Percentiles rank a stretch among this genome's conserved stretches.
Conservation (phyloP, 2,113 vertebrate species). For the Cyanistes caeruleus region DNA sequence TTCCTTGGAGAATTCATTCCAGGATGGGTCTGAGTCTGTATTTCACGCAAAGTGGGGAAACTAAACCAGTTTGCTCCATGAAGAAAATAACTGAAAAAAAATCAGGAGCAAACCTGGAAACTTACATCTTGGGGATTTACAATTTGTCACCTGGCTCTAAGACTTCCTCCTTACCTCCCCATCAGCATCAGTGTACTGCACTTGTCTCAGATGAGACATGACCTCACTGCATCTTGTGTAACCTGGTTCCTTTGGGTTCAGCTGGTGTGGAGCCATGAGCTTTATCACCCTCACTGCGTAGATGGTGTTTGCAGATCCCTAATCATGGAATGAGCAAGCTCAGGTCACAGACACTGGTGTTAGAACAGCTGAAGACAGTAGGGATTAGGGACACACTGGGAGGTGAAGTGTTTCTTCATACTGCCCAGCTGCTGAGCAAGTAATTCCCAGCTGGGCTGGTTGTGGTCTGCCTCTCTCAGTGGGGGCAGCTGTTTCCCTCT, state of each 20-base stretch:
- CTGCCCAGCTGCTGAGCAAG: neutral
- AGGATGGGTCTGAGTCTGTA: neutral
- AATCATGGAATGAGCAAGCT: neutral
- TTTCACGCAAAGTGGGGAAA: neutral
- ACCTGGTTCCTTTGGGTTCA: neutral
- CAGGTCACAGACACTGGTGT: neutral
- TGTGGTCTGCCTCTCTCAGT: neutral
- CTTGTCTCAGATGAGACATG: neutral
- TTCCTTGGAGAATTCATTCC: neutral
- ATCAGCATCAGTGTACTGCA: neutral
- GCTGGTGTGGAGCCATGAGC: neutral
- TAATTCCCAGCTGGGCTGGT: neutral
- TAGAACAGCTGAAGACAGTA: neutral
- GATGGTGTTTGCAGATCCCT: neutral
- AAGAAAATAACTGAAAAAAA: neutral
- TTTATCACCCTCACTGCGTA: neutral
- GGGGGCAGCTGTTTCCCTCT: neutral
- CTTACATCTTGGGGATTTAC: neutral
- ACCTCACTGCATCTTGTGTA: rapidly evolving
- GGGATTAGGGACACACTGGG: neutral
- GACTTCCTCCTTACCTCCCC: neutral
- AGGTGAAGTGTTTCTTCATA: neutral
- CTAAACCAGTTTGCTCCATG: neutral
- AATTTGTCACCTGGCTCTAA: neutral
- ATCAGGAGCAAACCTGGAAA: neutral